These are phyloP conservation scores for Lycocerus yunnanus DNA, from an alignment of 2,888 invertebrate genomes.

Conservation along the genomic window DNA sequence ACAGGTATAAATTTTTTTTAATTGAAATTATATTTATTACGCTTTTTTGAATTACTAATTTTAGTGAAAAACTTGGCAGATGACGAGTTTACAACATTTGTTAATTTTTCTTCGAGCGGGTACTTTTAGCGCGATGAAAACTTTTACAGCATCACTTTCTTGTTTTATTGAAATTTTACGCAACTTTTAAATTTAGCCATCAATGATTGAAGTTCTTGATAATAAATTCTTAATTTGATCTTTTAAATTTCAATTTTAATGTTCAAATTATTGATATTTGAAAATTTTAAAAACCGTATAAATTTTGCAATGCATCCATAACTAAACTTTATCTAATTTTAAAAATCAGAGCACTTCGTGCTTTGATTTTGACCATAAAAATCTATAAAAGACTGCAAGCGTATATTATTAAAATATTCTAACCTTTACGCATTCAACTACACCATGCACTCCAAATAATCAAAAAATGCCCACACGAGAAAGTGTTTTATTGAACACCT, in stretches of 20 bases:
- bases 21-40: constrained; percentile 9
- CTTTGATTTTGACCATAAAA: too few species aligned
- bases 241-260: background rate
- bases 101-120: constrained; percentile 43
- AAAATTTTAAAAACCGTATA: background rate
- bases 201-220: constrained; percentile 16
- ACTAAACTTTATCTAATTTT: background rate
- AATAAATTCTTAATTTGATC: background rate
- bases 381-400: too few species aligned
- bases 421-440: too few species aligned
- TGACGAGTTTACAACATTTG: constrained; percentile 46
- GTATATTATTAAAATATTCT: too few species aligned
- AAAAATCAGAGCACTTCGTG: too few species aligned
- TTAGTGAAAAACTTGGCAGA: constrained; percentile 39
- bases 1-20: background rate
- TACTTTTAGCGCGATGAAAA: constrained; percentile 50
- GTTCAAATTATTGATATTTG: background rate
- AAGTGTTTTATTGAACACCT: too few species aligned
- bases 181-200: constrained; percentile 8
- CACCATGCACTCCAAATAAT: too few species aligned
- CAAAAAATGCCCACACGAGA: too few species aligned
- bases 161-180: constrained; percentile 29
- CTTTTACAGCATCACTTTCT: constrained; percentile 41
- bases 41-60: constrained; percentile 37
- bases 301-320: background rate